Base-by-base conservation (phyloP, 2,888 invertebrate species). In the Oegoconia quadripuncta region DNA sequence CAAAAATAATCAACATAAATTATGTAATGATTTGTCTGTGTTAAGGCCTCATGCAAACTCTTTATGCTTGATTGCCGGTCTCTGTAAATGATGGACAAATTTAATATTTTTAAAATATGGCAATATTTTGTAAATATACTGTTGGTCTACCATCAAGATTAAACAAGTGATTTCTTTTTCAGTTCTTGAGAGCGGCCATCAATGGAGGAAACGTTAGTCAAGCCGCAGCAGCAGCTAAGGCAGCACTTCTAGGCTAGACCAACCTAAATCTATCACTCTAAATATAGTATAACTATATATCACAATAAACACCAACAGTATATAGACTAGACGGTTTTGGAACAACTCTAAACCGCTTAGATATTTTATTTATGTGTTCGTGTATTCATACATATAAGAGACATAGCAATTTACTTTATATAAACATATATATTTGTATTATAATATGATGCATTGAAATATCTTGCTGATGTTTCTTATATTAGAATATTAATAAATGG, bases 121-220 rank as follows among this genome's bases (percentile, higher is more conserved):
- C n/a, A n/a, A n/a, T n/a, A n/a, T n/a, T n/a, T n/a, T n/a, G n/a
- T n/a, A n/a, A n/a, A n/a, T n/a, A n/a, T n/a, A 22, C 8, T 22
- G 6, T 3, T 9, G 2, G 8, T 2, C 15, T 16, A 9, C 15
- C n/a, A 16, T 8, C 27, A 12, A 9, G 16, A 1, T n/a, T 31
- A 16, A 23, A 25, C 3, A 1, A 14, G 1, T 26, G 6, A 20
- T 33, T 20, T 32, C 27, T 14, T 34, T 39, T 46, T 38, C 65
- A 83, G 83, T 64, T 78, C 56, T 22, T 77, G 41, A 46, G 48
- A 30, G 55, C 50, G 0, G 32, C 73, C 1, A 52, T 48, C 11
- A 14, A 15, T 9, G 73, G 70, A 3, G 54, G 31, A 7, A 67
- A 75, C 53, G 42, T 53, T n/a, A 31, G 16, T 1, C 42, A 31